phyloP scores from a whole-genome alignment of 1,140 invertebrate genomes.

The Andricus grossulariae region DNA sequence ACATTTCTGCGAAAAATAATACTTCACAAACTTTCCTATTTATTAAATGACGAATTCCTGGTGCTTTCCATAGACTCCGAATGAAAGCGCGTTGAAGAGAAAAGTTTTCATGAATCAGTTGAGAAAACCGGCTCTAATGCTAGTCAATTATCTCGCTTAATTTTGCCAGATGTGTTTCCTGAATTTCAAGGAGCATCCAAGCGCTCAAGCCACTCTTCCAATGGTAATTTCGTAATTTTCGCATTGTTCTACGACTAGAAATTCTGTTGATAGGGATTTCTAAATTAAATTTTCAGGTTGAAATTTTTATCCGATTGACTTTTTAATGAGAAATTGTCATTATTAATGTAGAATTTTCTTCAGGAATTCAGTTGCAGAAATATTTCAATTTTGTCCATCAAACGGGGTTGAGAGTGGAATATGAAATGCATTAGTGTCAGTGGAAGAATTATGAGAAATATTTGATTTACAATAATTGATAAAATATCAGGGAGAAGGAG shows the following conservation, averaged over 20 bases:
- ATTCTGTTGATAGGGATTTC: not conserved
- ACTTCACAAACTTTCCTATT: no score
- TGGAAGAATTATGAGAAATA: no score
- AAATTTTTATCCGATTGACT: not conserved
- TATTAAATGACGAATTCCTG: not conserved
- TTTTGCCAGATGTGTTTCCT: not conserved
- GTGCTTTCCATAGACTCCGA: not conserved
- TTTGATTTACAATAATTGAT: no score
- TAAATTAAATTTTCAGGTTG: not conserved
- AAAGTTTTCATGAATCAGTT: not conserved
- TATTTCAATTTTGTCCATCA: no score
- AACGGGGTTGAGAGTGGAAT: no score
- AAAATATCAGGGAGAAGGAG: no score
- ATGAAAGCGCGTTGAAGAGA: not conserved
- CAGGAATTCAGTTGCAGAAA: no score
- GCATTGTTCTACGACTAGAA: not conserved
- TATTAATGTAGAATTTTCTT: no score
- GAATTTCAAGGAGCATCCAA: not conserved
- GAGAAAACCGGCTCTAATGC: slow-evolving; percentile 29
- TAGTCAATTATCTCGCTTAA: slow-evolving; percentile 36
- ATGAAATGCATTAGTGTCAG: no score
- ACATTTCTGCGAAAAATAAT: no score
- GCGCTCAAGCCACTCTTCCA: not conserved
- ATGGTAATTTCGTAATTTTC: not conserved
- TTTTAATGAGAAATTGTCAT: not conserved